A percentile compares a stretch with the other conserved stretches of the same genome.
Conservation (phyloP, 2,113 vertebrate species). For the Gorsachius goisagi region DNA sequence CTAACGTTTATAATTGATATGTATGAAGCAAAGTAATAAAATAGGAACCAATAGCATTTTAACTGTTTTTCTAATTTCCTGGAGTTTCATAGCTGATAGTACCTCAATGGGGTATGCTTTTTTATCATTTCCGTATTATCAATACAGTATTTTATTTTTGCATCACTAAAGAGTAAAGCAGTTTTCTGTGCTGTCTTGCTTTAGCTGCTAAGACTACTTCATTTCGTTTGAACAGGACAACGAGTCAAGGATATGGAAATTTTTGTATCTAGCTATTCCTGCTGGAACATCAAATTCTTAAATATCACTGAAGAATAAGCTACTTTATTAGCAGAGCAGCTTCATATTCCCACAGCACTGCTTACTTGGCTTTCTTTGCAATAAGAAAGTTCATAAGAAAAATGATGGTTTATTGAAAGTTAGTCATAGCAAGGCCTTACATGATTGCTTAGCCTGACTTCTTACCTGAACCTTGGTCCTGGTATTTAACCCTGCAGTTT, state of each 20-base stretch:
- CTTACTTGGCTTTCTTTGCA: neutral
- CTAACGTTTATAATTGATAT: neutral
- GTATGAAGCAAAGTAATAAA: constrained; percentile 5
- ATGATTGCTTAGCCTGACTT: neutral
- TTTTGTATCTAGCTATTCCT: neutral
- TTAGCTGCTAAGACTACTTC: neutral
- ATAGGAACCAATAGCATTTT: neutral
- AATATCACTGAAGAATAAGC: neutral
- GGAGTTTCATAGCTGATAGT: neutral
- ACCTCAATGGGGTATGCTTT: neutral
- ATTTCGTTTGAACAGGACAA: neutral
- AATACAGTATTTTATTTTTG: neutral
- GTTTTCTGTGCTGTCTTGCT: neutral
- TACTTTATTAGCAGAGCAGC: neutral
- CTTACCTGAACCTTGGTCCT: neutral
- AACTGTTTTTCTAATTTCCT: constrained; percentile 31
- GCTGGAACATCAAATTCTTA: neutral
- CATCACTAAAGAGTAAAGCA: neutral
- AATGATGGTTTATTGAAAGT: neutral
- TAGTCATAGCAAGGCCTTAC: neutral
- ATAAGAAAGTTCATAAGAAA: neutral
- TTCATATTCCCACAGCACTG: neutral
- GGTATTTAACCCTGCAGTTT: neutral
- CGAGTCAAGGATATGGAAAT: neutral
- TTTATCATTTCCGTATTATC: neutral